Evolutionary conservation across 2,888 invertebrate genomes (phyloP).

Genomic region (Allolobophora icterica): DNA sequence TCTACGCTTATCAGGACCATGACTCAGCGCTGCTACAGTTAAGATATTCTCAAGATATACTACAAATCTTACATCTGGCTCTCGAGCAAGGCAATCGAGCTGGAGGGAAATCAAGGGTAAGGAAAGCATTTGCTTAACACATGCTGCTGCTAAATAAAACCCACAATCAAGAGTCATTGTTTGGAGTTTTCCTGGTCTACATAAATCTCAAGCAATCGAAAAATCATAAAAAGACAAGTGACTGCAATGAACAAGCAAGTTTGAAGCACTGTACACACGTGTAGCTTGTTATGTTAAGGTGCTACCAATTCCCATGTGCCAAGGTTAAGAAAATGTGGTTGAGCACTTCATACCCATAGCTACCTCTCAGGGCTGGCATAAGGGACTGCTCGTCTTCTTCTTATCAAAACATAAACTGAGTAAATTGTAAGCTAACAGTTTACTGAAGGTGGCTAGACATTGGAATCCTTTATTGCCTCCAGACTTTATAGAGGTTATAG

Average conservation of each 20-base stretch:
- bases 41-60: background rate
- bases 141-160: background rate
- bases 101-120: background rate
- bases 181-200: background rate
- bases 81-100: background rate
- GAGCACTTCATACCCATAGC: background rate
- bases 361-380: background rate
- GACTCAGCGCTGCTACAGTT: background rate
- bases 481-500: background rate
- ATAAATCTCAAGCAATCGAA: background rate
- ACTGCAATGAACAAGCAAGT: background rate
- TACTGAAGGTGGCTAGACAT: background rate
- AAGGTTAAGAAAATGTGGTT: background rate
- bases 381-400: background rate
- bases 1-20: background rate
- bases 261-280: background rate
- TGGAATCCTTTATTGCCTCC: background rate
- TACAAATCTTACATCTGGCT: slow-evolving; percentile 14
- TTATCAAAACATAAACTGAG: background rate
- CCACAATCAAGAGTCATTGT: background rate
- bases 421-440: background rate
- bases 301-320: background rate
- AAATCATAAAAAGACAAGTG: background rate
- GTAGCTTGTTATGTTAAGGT: background rate
- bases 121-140: background rate